Conservation (phyloP, 2,113 vertebrate species). For the Chloropsis cyanopogon region DNA sequence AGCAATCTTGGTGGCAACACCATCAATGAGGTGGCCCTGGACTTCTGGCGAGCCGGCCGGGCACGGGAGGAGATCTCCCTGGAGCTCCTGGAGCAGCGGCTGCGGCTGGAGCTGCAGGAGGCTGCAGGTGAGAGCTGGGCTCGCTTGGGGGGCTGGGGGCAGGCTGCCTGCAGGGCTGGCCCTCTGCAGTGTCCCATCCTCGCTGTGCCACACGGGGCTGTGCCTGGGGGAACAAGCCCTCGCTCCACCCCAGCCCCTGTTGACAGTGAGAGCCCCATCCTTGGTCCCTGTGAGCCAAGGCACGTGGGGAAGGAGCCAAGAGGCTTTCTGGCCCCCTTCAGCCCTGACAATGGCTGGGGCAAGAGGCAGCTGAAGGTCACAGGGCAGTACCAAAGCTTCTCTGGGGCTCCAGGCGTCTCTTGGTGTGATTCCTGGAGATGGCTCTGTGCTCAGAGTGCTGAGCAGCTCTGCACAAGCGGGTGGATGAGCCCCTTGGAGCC, state of each 20-base stretch:
- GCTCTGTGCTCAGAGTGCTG: not conserved
- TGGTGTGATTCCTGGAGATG: accelerated
- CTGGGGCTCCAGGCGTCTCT: not conserved
- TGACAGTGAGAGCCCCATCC: accelerated
- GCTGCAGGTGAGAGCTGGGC: constrained; percentile 71
- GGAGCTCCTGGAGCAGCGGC: constrained; percentile 83
- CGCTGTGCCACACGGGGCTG: accelerated
- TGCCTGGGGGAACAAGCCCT: not conserved
- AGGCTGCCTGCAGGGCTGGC: not conserved
- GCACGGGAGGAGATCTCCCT: constrained; percentile 87
- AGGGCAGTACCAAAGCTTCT: not conserved
- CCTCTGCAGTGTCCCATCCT: accelerated
- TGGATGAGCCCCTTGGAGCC: not conserved
- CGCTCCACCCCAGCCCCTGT: accelerated
- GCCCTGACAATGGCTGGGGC: not conserved
- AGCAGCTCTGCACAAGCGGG: not conserved
- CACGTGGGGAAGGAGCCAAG: accelerated
- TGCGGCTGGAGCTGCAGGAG: constrained; percentile 77
- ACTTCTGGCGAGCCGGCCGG: constrained; percentile 85
- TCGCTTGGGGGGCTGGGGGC: not conserved
- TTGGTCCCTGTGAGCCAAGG: not conserved
- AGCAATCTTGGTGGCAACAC: constrained; percentile 87
- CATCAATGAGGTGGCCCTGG: constrained; percentile 87
- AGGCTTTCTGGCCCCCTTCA: not conserved
- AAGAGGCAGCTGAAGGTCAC: not conserved